These are phyloP conservation scores for Antedon bifida DNA, from an alignment of 35 echinoderm and acorn worm species.

Conservation along the genomic window DNA sequence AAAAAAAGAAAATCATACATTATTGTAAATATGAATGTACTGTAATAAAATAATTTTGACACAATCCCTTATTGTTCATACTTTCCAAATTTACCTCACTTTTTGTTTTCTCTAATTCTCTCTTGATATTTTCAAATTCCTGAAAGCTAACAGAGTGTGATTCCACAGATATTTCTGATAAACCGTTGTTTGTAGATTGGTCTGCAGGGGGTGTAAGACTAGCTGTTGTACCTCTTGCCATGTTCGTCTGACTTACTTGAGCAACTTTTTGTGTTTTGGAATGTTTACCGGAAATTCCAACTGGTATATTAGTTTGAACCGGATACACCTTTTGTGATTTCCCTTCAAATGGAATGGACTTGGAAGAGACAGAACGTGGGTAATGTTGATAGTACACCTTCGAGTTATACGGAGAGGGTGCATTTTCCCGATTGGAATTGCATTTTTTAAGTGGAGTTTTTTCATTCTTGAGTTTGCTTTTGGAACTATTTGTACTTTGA, in stretches of 20 bases:
- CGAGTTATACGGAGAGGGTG: background rate
- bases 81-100: background rate
- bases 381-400: background rate
- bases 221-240: background rate
- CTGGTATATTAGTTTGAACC: conserved; percentile 21
- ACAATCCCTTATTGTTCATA: too few species aligned
- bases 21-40: too few species aligned
- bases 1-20: too few species aligned
- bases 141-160: background rate
- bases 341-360: background rate
- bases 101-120: background rate
- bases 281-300: background rate
- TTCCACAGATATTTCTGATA: background rate
- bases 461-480: background rate
- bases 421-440: background rate
- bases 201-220: background rate
- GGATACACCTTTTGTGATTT: background rate
- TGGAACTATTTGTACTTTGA: background rate
- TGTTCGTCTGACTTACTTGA: background rate
- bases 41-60: too few species aligned
- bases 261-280: background rate
- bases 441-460: background rate
- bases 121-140: background rate
- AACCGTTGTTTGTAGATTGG: background rate
- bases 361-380: background rate